Evolutionary conservation across 2,797 vertebrate genomes (phyloP), one percentile per base, ranked within the genome.

Genomic region (Carapus acus): DNA sequence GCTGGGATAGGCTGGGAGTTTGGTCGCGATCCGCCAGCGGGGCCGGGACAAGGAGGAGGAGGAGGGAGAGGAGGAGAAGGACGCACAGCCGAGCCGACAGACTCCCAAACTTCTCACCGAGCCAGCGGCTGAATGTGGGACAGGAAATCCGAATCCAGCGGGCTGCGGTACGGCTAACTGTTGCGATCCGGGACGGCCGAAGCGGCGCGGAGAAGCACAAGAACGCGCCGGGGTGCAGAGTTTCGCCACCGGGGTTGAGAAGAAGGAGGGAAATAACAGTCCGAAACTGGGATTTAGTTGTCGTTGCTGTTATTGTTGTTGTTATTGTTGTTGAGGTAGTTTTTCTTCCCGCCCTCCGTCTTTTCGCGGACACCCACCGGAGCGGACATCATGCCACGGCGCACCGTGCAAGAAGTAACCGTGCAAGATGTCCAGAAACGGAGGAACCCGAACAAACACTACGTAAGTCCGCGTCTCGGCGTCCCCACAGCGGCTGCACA

Each of bases 391-490:
- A 90, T 90, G 89, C 84, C 89, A 20, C 81, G 88, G 70, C 80
- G 87, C 53, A 88, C 86, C 48, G 87, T 88, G 56, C 86, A 78
- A 61, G 88, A 90, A 78, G 87, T 90, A 33, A 87, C 82, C 4
- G 89, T 90, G 58, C 88, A 90, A 54, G 89, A 90, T 51, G 87
- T 90, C 66, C 89, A 90, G 77, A 90, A 90, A 76, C 69, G 89
- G 60, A 80, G 89, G 55, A 90, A 71, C 40, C 89, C 89, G n/a
- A 90, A 83, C 77, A 90, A 90, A 78, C 89, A 90, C 70, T 90
- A 90, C 74, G 89, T 90, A 82, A 89, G 89, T 1, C 8, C 8
- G 4, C 0, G 42, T 6, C 55, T 43, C 1, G 13, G 2, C 6
- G 1, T 16, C 15, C 17, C 7, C 27, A 15, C 42, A 11, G 18